Evolutionary conservation across 2,888 invertebrate species (phyloP), one percentile per base, ranked within the genome.

Genomic region (Ctena decussata): DNA sequence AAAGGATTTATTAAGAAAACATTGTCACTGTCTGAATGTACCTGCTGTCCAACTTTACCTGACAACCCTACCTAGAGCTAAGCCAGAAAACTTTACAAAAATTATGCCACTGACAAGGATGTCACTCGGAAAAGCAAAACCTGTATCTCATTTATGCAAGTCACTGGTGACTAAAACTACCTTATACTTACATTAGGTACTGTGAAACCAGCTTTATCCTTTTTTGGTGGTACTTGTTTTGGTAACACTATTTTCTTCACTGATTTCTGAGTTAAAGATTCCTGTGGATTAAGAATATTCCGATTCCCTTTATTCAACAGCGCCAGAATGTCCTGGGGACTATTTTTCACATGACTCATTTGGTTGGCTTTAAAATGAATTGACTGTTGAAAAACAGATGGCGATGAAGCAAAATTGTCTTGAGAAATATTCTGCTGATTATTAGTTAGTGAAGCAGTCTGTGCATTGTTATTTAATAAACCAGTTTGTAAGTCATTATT

Each of bases 151-250:
- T n/a, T n/a, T n/a, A n/a, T n/a, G n/a, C n/a, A n/a, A n/a, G n/a
- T n/a, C n/a, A n/a, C n/a, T n/a, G n/a, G n/a, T n/a, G n/a, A n/a
- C n/a, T n/a, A n/a, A n/a, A n/a, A n/a, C n/a, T n/a, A n/a, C n/a
- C n/a, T n/a, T n/a, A n/a, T 15, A 80, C 82, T 73, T 82, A 92
- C 91, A 79, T 76, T 73, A n/a, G 92, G 92, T 18, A 93, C 91
- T 30, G 80, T 91, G 82, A 92, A 92, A 69, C 90, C 91, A 73
- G 87, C 90, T 53, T 86, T 86, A 70, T 91, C 92, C 77, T 87
- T 88, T 32, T 79, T 80, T 30, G 57, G 57, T 27, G 2, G 30
- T 27, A 27, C 5, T 27, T 24, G 57, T 15, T 57, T 57, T 3
- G 57, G 57, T 24, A 57, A n/a, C 27, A 57, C 57, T 8, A 57